phyloP scores from a whole-genome alignment of 1,140 invertebrate genomes.

The Hylaeus anthracinus region DNA sequence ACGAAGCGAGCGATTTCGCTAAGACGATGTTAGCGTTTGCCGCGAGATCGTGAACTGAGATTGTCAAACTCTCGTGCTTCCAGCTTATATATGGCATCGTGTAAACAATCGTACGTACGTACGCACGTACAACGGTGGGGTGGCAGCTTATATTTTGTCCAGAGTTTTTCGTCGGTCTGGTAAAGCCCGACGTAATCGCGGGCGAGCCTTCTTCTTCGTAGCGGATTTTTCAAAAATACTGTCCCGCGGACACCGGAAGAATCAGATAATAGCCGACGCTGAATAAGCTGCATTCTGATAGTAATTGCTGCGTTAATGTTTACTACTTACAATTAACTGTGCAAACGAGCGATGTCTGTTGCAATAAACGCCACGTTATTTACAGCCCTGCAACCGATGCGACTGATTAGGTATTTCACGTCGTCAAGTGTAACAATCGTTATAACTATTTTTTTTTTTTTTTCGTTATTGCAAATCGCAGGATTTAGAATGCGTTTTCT shows the following conservation, averaged over 20 bases:
- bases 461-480: not conserved
- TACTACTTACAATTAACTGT: too few relatives aligned
- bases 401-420: conserved; percentile 21
- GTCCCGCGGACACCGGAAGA: not conserved
- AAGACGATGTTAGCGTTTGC: conserved; percentile 44
- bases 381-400: not conserved
- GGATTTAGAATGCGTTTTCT: not conserved
- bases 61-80: conserved; percentile 77
- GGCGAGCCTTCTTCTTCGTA: conserved; percentile 13
- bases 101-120: conserved; percentile 77
- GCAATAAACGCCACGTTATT: not conserved
- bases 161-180: conserved; percentile 52
- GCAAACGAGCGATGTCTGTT: not conserved
- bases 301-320: not conserved
- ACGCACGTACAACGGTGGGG: conserved; percentile 69
- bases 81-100: conserved; percentile 78
- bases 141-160: conserved; percentile 70
- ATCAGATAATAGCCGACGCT: not conserved
- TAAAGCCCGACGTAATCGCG: conserved; percentile 10
- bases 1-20: not conserved
- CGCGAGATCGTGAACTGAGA: conserved; percentile 74
- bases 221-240: not conserved
- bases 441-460: not conserved
- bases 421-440: not conserved
- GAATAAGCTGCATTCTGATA: not conserved